Percentiles rank a stretch among this genome's conserved stretches.
Conservation (phyloP, 2,888 invertebrate genomes). For the Scaptomyza polygonia region DNA sequence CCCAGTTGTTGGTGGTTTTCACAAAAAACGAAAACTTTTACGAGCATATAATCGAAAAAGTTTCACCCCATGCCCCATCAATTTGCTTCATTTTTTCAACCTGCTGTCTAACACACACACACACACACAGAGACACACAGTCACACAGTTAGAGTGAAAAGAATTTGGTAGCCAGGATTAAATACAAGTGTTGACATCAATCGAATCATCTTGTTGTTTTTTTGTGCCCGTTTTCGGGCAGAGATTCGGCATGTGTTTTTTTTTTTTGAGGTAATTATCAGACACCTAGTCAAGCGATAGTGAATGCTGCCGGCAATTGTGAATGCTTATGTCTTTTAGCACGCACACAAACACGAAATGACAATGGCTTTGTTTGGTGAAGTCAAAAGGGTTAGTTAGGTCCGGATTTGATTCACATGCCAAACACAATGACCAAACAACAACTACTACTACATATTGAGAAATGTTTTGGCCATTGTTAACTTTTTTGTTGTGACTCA, state of each 20-base stretch:
- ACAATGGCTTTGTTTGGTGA: conserved; percentile 29
- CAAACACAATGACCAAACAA: conserved; percentile 19
- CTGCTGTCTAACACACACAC: background rate
- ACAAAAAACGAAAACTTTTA: conserved; percentile 76
- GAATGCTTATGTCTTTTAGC: conserved; percentile 7
- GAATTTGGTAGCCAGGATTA: conserved; percentile 2
- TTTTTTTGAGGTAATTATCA: conserved; percentile 42
- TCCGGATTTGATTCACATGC: no score
- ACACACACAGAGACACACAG: background rate
- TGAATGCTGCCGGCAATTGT: conserved; percentile 7
- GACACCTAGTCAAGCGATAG: conserved; percentile 3
- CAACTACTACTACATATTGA: conserved; percentile 21
- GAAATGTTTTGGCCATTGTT: conserved; percentile 33
- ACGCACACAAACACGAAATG: background rate
- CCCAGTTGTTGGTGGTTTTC: conserved; percentile 46
- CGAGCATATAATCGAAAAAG: conserved; percentile 81
- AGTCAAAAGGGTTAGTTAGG: conserved; percentile 11
- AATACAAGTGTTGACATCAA: conserved; percentile 37
- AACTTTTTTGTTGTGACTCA: conserved; percentile 29
- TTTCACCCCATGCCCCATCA: conserved; percentile 47
- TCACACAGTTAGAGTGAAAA: background rate
- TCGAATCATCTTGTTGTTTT: conserved; percentile 14
- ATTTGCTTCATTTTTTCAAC: conserved; percentile 13
- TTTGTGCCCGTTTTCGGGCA: background rate
- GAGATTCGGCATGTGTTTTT: conserved; percentile 23